A percentile compares a stretch with the other conserved stretches of the same genome.
phyloP scores from a whole-genome alignment of 2,113 vertebrate species.

The Uria aalge region DNA sequence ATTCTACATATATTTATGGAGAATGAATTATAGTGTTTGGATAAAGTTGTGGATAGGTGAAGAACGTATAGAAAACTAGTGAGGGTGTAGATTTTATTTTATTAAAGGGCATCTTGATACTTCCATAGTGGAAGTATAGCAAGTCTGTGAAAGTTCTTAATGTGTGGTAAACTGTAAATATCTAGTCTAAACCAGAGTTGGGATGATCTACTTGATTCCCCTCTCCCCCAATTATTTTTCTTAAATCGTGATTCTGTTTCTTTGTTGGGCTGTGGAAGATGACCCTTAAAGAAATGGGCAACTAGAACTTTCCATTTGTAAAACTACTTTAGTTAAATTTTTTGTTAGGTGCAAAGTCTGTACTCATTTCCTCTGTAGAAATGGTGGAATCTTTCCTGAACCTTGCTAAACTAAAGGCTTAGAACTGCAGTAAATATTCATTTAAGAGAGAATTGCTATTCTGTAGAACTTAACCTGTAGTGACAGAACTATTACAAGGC shows the following conservation, averaged over 20 bases:
- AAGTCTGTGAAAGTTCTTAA: neutral
- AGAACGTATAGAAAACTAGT: rapidly evolving
- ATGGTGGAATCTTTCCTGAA: neutral
- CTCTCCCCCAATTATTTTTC: neutral
- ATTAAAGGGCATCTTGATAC: neutral
- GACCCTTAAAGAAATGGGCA: neutral
- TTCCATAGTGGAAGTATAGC: neutral
- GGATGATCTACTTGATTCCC: neutral
- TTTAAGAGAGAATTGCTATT: neutral
- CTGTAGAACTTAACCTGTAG: neutral
- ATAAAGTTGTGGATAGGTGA: neutral
- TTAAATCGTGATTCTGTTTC: neutral
- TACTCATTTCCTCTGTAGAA: neutral
- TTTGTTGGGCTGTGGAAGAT: neutral
- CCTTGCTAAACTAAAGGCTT: neutral
- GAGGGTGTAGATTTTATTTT: neutral
- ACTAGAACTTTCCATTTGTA: neutral
- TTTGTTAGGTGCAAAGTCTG: neutral
- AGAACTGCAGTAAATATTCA: neutral
- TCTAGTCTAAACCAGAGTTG: neutral
- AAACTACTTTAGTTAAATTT: neutral
- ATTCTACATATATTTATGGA: neutral
- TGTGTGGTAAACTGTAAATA: neutral
- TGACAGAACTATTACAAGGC: neutral
- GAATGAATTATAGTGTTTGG: neutral